Evolutionary conservation across 2,113 vertebrate species (phyloP).

Genomic region (Oostethus manadensis): DNA sequence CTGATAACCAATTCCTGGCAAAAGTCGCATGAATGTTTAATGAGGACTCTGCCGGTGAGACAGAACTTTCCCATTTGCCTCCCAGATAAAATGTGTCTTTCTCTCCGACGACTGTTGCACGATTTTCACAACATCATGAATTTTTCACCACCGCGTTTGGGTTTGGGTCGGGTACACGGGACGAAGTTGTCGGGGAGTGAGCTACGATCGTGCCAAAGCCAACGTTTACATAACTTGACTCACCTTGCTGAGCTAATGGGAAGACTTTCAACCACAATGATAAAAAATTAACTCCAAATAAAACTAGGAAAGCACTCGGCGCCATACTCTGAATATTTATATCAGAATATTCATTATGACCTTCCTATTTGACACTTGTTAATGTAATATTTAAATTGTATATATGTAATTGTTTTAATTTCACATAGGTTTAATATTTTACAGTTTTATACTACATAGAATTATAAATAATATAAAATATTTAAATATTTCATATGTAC

Average conservation of each 20-base stretch:
- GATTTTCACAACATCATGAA: slow-evolving; percentile 41
- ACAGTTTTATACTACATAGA: too few species aligned
- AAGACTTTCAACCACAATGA: too few species aligned
- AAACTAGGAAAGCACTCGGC: not conserved
- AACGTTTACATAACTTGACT: not conserved
- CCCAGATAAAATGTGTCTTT: slow-evolving; percentile 20
- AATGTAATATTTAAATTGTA: too few species aligned
- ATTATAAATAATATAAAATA: too few species aligned
- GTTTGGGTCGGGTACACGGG: not conserved
- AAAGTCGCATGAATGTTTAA: slow-evolving; percentile 62
- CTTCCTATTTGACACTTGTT: too few species aligned
- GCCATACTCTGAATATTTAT: too few species aligned
- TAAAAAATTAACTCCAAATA: not conserved
- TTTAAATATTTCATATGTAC: too few species aligned
- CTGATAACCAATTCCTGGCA: slow-evolving; percentile 21
- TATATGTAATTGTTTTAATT: too few species aligned
- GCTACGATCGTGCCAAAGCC: too few species aligned
- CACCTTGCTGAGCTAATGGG: not conserved
- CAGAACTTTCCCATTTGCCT: slow-evolving; percentile 64
- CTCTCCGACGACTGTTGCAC: slow-evolving; percentile 26
- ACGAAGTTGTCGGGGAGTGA: too few species aligned
- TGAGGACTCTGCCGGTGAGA: slow-evolving; percentile 18
- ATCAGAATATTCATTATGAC: too few species aligned
- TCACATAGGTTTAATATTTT: too few species aligned
- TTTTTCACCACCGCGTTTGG: slow-evolving; percentile 14